Evolutionary conservation across 2,888 invertebrate genomes (phyloP).

Genomic region (Terebella lapidaria): DNA sequence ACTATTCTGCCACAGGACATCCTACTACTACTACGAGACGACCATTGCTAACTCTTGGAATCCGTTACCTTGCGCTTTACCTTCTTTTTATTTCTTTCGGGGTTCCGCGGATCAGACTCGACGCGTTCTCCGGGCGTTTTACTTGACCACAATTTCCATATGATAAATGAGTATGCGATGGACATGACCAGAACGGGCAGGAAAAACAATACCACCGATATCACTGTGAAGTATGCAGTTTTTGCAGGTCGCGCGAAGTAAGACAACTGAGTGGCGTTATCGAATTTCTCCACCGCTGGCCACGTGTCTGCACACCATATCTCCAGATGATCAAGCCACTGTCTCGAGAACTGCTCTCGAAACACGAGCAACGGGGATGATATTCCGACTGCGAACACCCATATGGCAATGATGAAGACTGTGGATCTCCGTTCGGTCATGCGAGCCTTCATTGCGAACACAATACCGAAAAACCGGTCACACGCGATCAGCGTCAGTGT

Average conservation of each 20-base stretch:
- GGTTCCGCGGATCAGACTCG: slow-evolving; percentile 39
- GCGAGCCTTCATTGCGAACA: slow-evolving; percentile 67
- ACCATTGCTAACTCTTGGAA: too few species aligned
- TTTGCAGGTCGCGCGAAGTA: slow-evolving; percentile 47
- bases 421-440: slow-evolving; percentile 60
- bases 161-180: slow-evolving; percentile 65
- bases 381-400: slow-evolving; percentile 64
- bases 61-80: too few species aligned
- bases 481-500: slow-evolving; percentile 75
- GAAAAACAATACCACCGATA: slow-evolving; percentile 72
- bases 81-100: slow-evolving; percentile 44
- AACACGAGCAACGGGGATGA: slow-evolving; percentile 57
- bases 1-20: too few species aligned
- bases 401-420: slow-evolving; percentile 62
- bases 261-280: too few species aligned
- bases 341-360: slow-evolving; percentile 28
- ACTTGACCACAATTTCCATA: slow-evolving; percentile 61
- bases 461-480: slow-evolving; percentile 76
- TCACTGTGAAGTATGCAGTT: slow-evolving; percentile 73
- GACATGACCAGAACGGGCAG: slow-evolving; percentile 71
- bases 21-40: too few species aligned
- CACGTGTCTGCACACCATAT: slow-evolving; percentile 67
- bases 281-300: slow-evolving; percentile 26
- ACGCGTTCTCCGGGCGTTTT: slow-evolving; percentile 51
- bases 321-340: slow-evolving; percentile 62